phyloP scores from a whole-genome alignment of 2,797 vertebrate species.

The Sus cebifrons region DNA sequence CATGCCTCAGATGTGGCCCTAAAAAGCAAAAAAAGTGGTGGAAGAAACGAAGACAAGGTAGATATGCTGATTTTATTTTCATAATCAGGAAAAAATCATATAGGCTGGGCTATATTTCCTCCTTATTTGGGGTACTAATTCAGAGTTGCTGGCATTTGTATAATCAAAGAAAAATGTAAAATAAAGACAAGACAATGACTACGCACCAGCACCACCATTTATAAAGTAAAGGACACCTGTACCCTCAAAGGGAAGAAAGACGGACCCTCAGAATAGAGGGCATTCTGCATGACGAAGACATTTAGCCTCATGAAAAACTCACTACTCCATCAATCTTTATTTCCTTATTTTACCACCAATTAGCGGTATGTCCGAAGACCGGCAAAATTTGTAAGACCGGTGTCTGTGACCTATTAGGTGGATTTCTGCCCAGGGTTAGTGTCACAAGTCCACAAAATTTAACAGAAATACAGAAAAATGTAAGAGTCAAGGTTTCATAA shows the following conservation, averaged over 20 bases:
- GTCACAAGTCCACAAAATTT: conserved; percentile 23
- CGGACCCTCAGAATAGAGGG: conserved; percentile 6
- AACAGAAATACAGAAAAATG: conserved; percentile 44
- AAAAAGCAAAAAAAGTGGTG: not conserved
- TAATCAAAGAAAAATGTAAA: conserved; percentile 49
- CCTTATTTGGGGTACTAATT: conserved; percentile 10
- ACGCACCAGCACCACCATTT: not conserved
- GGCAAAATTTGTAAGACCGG: conserved; percentile 1
- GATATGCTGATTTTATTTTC: conserved; percentile 13
- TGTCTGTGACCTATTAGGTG: not conserved
- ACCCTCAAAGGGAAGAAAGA: not conserved
- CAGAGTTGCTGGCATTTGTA: conserved; percentile 41
- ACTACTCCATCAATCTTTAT: not conserved
- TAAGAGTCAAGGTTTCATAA: conserved; percentile 6
- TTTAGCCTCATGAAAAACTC: conserved; percentile 1
- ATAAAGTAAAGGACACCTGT: not conserved
- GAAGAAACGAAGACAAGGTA: not conserved
- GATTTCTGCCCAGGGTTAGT: not conserved
- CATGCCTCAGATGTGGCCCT: too few species aligned
- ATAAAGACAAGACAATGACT: conserved; percentile 57
- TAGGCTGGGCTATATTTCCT: not conserved
- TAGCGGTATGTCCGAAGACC: not conserved
- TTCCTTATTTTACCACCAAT: conserved; percentile 37
- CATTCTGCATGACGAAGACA: not conserved
- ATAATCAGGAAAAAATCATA: conserved; percentile 45